A percentile compares a stretch with the other conserved stretches of the same genome.
phyloP scores from a whole-genome alignment of 2,888 invertebrate genomes.

The Caenorhabditis sp. region DNA sequence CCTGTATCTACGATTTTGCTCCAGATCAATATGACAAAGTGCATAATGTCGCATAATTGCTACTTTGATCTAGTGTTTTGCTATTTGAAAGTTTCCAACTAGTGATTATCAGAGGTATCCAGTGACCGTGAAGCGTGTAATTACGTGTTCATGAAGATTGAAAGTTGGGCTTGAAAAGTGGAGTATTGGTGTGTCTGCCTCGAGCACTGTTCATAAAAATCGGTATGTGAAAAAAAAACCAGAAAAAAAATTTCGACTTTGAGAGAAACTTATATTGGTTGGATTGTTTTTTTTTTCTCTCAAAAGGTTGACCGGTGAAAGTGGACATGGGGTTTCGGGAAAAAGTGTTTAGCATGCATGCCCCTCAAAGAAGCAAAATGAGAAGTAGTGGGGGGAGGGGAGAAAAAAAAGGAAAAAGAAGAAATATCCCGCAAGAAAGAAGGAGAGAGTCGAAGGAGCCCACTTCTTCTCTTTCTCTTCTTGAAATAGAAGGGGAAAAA shows the following conservation, averaged over 20 bases:
- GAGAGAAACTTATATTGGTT: no score
- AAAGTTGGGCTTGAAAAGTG: neutral
- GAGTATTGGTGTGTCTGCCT: neutral
- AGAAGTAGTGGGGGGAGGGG: conserved; percentile 25
- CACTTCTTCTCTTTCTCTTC: conserved; percentile 13
- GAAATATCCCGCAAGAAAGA: conserved; percentile 7
- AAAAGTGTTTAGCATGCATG: conserved; percentile 67
- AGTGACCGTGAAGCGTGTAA: neutral
- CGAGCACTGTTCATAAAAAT: no score
- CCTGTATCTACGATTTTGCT: neutral
- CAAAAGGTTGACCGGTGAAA: conserved; percentile 46
- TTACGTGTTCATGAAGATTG: neutral
- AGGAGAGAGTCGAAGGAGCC: conserved; percentile 20
- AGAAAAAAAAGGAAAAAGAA: conserved; percentile 11
- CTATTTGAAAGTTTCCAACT: neutral
- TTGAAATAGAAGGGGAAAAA: conserved; percentile 34
- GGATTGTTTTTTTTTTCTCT: no score
- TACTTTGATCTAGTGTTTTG: neutral
- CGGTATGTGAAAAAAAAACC: no score
- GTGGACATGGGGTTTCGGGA: conserved; percentile 17
- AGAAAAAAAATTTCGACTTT: neutral
- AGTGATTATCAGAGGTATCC: neutral
- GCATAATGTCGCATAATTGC: neutral
- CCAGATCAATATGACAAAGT: neutral
- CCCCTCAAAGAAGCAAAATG: conserved; percentile 47